Conservation (phyloP, 2,113 vertebrate species). For the Sylvicapra grimmia region DNA sequence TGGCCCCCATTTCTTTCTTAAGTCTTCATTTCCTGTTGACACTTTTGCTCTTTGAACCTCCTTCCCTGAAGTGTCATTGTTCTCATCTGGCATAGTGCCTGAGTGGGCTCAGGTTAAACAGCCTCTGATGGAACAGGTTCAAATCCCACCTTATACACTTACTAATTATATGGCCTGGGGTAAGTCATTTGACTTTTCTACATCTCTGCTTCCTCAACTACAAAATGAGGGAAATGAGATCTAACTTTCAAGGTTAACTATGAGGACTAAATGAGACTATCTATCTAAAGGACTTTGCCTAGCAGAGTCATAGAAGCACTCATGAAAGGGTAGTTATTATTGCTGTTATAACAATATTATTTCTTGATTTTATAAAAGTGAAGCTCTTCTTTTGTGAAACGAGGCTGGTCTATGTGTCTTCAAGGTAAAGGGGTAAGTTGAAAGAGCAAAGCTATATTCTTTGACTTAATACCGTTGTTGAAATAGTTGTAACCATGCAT, state of each 20-base stretch:
- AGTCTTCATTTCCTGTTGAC: neutral
- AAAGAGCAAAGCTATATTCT: neutral
- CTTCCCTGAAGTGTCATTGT: neutral
- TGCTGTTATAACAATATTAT: neutral
- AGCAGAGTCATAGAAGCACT: neutral
- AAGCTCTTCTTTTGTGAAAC: neutral
- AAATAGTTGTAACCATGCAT: neutral
- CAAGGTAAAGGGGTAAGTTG: neutral
- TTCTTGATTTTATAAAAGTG: neutral
- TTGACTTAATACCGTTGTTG: neutral
- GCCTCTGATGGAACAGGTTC: neutral
- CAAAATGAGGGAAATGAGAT: neutral
- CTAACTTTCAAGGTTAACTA: neutral
- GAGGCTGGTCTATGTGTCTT: neutral
- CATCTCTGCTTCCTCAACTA: neutral
- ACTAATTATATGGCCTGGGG: neutral
- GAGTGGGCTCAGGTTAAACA: neutral
- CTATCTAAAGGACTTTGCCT: neutral
- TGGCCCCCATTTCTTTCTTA: neutral
- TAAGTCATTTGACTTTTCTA: neutral
- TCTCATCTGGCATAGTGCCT: neutral
- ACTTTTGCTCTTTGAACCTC: neutral
- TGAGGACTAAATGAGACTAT: neutral
- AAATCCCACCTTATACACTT: neutral
- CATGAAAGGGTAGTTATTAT: neutral